Evolutionary conservation across 2,888 invertebrate genomes (phyloP), one percentile per base, ranked within the genome.

Genomic region (Rhagonycha lutea): DNA sequence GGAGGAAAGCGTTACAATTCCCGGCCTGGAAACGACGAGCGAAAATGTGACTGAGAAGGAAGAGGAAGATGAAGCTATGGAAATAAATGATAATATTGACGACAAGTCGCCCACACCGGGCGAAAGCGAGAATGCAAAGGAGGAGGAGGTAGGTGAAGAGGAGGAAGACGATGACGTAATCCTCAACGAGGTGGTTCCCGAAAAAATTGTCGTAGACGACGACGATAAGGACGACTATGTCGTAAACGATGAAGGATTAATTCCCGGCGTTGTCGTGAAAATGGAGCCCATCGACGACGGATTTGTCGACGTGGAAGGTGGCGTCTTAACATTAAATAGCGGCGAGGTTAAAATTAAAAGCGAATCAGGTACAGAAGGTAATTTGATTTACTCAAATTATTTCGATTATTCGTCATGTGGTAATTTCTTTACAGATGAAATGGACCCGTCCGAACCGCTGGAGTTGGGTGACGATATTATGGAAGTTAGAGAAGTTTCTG

Each of bases 81-180:
- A 84, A 73, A 68, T 83, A 70, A 81, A 81, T 71, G 82, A 83
- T 32, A 84, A 82, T 65, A 83, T 83, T 72, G 84, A 71, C 47
- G 78, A 73, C 61, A 74, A 69, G 72, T 79, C 75, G 14, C 23
- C 28, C 14, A n/a, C 26, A 1, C 14, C 67, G 12, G 26, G n/a
- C n/a, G n/a, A 47, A n/a, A 47, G 2, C 7, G 82, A 81, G 67
- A 69, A 72, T 23, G 68, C 77, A 69, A 73, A 67, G 61, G 75
- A 78, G 24, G 67, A 76, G 24, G 79, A 79, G 73, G 77, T 78
- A 14, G 84, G 83, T 18, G 85, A 84, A 9, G 86, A 89, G n/a
- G 92, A 90, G 11, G 92, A 92, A 8, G 92, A 92, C 78, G 93
- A 93, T 81, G 93, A 93, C 83, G 92, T 93, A 74, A 92, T 94